Conservation (phyloP, 2,888 invertebrate genomes). For the Drosophila nr. perissopoda region DNA sequence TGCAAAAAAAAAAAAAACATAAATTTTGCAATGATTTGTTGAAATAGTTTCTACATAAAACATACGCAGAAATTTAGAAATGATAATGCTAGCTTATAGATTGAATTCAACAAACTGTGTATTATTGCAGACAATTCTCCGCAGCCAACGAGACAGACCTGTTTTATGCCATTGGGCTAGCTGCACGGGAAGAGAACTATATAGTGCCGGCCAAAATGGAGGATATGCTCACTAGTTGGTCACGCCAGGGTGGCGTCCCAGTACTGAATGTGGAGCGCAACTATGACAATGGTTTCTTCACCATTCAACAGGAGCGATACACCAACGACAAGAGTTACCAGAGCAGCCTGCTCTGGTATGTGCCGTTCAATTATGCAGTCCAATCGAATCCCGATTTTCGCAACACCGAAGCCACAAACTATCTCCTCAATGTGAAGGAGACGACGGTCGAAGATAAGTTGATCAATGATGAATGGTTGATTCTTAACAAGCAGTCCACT, state of each 20-base stretch:
- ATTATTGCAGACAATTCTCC: slow-evolving; percentile 17
- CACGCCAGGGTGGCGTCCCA: slow-evolving; percentile 87
- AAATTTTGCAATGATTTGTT: no score
- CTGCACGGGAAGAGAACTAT: slow-evolving; percentile 70
- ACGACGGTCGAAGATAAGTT: slow-evolving; percentile 38
- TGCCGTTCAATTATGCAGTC: slow-evolving; percentile 82
- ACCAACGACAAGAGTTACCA: slow-evolving; percentile 58
- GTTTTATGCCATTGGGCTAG: slow-evolving; percentile 72
- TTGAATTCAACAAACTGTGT: neutral
- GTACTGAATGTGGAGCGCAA: slow-evolving; percentile 86
- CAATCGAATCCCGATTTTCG: slow-evolving; percentile 78
- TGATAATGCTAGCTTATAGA: neutral
- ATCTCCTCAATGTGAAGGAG: slow-evolving; percentile 51
- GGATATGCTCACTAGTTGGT: slow-evolving; percentile 87
- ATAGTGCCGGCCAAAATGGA: slow-evolving; percentile 85
- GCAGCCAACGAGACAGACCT: slow-evolving; percentile 76
- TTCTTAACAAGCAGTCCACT: slow-evolving; percentile 83
- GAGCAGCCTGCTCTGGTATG: slow-evolving; percentile 70
- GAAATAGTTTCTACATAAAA: no score
- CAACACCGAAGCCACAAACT: slow-evolving; percentile 75
- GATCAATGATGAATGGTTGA: slow-evolving; percentile 75
- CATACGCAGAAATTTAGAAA: neutral
- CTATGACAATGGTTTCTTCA: slow-evolving; percentile 85
- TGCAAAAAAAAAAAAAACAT: no score
- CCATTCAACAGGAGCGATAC: slow-evolving; percentile 85